Base-by-base conservation (phyloP, 92 coral and sea anemone species). In the Palythoa grandiflora region DNA sequence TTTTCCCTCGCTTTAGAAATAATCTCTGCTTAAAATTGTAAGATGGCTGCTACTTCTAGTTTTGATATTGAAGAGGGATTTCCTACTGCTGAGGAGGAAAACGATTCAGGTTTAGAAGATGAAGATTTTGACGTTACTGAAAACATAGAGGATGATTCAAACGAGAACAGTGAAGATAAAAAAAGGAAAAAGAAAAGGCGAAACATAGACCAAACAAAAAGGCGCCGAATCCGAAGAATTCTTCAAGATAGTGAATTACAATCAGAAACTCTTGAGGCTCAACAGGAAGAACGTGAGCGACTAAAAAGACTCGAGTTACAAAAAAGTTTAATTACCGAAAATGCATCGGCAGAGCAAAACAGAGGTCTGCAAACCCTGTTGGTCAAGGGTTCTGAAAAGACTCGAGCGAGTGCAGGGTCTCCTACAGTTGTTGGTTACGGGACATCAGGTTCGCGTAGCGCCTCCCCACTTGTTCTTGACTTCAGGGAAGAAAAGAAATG, bases 231-330 rank as follows among this genome's bases (percentile, higher is more conserved):
- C 79, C 88, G 99, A n/a, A 88, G 91, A 77, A 97, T 97, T 60
- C 54, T 97, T 20, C 89, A 92, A 8, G 93, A 91, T 63, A 93
- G 89, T 63, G 92, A 95, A 70, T 93, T 97, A 1, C 96, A 94
- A 9, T 84, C 91, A 16, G 96, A 93, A 73, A 97, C 99, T 12
- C 80, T 95, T 14, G 91, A 93, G 21, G 99, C 99, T 0, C 99
- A 97, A 75, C 88, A 92, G 54, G 99, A 97, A 44, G 99, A 97
- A 59, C 88, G 92, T 61, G 99, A 97, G 44, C 87, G 99, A 12
- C 72, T 97, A 1, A 90, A 95, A 14, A 93, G 99, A 75, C 93
- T 97, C 52, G 99, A 97, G 53, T 89, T 97, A 21, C 99, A 97
- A 61, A 92, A 93, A 72, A 97, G 99, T 80, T 44, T 97, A 75